These are phyloP conservation scores for Ectemnius lituratus DNA, from an alignment of 2,888 invertebrate species.

Conservation along the genomic window DNA sequence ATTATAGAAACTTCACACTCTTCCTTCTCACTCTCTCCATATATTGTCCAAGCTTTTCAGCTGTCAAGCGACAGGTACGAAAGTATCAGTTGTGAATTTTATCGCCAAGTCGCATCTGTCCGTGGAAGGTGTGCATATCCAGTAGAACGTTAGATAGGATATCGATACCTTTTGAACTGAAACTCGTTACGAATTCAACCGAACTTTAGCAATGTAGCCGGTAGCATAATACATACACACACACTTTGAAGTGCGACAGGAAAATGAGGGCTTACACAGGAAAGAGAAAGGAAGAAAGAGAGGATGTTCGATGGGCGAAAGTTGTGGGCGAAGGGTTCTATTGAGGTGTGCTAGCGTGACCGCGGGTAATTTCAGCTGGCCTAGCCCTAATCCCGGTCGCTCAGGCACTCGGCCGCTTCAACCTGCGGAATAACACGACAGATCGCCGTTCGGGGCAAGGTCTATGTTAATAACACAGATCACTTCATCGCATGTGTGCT, in stretches of 20 bases:
- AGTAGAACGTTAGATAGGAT: too few relatives aligned
- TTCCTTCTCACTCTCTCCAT: too few relatives aligned
- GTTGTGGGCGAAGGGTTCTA: conserved; percentile 18
- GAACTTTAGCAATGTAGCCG: too few relatives aligned
- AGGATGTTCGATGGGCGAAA: conserved; percentile 12
- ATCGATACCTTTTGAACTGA: too few relatives aligned
- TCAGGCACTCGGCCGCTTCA: conserved; percentile 48
- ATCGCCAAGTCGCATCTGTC: too few relatives aligned
- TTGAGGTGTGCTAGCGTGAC: conserved; percentile 66
- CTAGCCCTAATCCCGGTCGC: conserved; percentile 34
- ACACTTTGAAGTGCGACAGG: not conserved
- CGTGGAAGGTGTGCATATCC: too few relatives aligned
- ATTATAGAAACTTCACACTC: too few relatives aligned
- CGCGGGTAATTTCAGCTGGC: conserved; percentile 66
- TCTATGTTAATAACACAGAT: conserved; percentile 76
- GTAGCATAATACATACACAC: too few relatives aligned
- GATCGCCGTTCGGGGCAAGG: conserved; percentile 68
- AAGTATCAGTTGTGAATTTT: too few relatives aligned
- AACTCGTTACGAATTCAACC: too few relatives aligned
- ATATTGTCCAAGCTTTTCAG: too few relatives aligned
- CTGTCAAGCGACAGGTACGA: too few relatives aligned
- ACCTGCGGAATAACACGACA: conserved; percentile 58
- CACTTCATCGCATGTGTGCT: conserved; percentile 72
- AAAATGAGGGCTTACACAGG: not conserved
- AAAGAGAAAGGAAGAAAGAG: conserved; percentile 4